Conservation (phyloP, 2,888 invertebrate genomes). For the Oasisia sp. region DNA sequence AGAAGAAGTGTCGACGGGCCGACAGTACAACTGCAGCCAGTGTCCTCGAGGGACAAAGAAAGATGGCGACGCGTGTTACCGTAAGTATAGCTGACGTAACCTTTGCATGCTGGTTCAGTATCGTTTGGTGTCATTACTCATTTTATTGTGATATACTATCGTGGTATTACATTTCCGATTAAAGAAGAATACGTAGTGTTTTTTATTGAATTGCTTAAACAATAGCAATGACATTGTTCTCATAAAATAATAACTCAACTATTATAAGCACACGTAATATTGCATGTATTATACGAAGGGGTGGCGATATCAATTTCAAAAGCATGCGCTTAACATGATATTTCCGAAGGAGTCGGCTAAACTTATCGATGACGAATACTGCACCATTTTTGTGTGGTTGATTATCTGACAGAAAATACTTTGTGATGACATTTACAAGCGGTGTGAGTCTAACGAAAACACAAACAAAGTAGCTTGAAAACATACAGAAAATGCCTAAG, state of each 20-base stretch:
- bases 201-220: neutral
- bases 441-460: no score
- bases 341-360: no score
- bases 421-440: no score
- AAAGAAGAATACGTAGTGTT: neutral
- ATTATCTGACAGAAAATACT: no score
- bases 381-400: no score
- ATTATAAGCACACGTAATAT: neutral
- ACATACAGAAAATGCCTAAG: no score
- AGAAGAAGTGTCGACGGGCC: constrained; percentile 25
- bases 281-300: neutral
- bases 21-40: constrained; percentile 25
- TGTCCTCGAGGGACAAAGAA: constrained; percentile 33
- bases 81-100: neutral
- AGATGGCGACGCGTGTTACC: constrained; percentile 27
- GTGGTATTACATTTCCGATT: neutral
- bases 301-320: no score
- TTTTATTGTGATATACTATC: neutral
- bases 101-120: neutral
- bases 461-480: no score
- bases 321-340: no score
- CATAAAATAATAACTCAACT: neutral
- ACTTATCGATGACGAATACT: no score
- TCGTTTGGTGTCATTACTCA: neutral
- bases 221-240: neutral